Base-by-base conservation (phyloP, 2,113 vertebrate species). In the Andinoacara biseriatus region DNA sequence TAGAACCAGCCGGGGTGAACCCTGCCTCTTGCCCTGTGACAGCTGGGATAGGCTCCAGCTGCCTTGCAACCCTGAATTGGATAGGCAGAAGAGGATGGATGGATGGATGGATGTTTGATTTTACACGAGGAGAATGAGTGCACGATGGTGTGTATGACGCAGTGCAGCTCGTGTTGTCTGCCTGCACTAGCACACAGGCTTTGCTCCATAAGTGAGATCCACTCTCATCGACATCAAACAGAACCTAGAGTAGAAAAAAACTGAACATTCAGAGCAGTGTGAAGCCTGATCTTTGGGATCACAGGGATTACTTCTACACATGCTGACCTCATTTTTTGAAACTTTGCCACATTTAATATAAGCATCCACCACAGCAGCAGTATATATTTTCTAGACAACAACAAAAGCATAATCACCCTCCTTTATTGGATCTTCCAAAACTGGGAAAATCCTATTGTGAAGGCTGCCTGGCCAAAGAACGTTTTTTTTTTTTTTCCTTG, bases 261-360 rank as follows among this genome's bases (percentile, higher is more conserved):
- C 24, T 20, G 40, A 69, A 29, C 65, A 49, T 52, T 29, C 1
- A 49, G 65, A 20, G 63, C 63, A 18, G 22, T 15, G 17, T 67
- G 63, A 67, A 67, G 46, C 40, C 0, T 20, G 43, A 31, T 3
- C 0, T 72, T 52, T 72, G 24, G 65, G 65, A 0, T 72, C 65
- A 29, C 43, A 31, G 0, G 24, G 29, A 72, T 31, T 31, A 72
- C 24, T 52, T 52, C 0, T n/a, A n/a, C 20, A n/a, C 31, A 72
- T n/a, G 20, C 20, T 31, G 17, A 31, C 43, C 43, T 31, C 18
- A 0, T 54, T n/a, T 54, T 18, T 72, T 31, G 46, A 72, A 72
- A n/a, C 0, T n/a, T 54, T 52, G 49, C 46, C 46, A 26, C 0
- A 1, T 54, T 52, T 72, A 31, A 33, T 22, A 52, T 2, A 0